Evolutionary conservation across 2,888 invertebrate genomes (phyloP).

Genomic region (Galerucella pusilla): DNA sequence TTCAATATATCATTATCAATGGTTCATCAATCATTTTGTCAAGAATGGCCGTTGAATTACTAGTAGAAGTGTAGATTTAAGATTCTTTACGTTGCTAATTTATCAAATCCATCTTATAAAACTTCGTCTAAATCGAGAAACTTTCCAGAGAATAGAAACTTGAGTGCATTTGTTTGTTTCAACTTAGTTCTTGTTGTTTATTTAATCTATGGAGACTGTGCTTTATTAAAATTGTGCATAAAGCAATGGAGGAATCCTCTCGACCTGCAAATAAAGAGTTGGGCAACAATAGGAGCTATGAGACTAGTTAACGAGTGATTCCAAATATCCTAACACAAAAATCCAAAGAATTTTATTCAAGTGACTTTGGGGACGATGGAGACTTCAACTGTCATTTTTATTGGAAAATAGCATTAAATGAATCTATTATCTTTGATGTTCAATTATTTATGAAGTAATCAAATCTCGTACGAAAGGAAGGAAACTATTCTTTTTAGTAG

Average conservation of each 20-base stretch:
- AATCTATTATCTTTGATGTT: no score
- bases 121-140: not conserved
- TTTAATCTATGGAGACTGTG: not conserved
- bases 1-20: conserved; percentile 37
- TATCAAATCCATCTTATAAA: conserved; percentile 13
- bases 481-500: not conserved
- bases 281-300: no score
- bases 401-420: no score
- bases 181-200: not conserved
- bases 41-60: conserved; percentile 21
- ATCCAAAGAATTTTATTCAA: no score
- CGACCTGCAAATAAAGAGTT: no score
- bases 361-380: no score
- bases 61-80: conserved; percentile 7
- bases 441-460: not conserved
- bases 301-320: no score
- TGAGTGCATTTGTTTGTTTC: conserved; percentile 1
- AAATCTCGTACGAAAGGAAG: not conserved
- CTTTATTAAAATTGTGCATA: no score
- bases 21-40: conserved; percentile 33
- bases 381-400: no score
- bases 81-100: conserved; percentile 15
- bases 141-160: not conserved
- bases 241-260: no score
- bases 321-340: no score